Base-by-base conservation (phyloP, 1,140 invertebrate species). In the Uloborus diversus region DNA sequence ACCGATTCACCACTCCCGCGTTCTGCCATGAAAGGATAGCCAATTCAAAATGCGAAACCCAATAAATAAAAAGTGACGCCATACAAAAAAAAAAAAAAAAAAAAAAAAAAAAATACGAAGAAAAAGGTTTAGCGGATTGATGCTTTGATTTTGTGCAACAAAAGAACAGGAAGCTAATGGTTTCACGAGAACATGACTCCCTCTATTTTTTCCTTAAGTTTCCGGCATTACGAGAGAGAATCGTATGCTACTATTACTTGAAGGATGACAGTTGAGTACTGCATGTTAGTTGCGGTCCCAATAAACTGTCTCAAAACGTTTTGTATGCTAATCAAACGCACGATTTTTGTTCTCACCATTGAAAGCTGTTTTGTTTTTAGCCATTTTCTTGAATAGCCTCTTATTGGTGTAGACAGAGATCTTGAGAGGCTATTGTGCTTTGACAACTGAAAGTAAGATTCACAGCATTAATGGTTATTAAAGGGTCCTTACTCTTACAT, bases 81-180 rank as follows among this genome's bases (percentile, higher is more conserved):
- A 32, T 53, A 25, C 37, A 32, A n/a, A 33, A 7, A 32, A 53
- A n/a, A 49, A 30, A 49, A 66, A 28, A 49, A 70, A 35, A 61
- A 61, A 30, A 17, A 42, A 17, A 42, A 61, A 33, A 59, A 42
- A 25, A 32, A 59, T 28, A 11, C 5, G 5, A 20, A 33, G 17
- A 53, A 68, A 68, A 51, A n/a, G 42, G n/a, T n/a, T n/a, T 53
- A 20, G 9, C 23, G 13, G 35, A 73, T 61, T 73, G 69, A 61
- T 61, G 37, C 59, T 47, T 59, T 47, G 32, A 61, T 73, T 73
- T 61, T 59, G 23, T 71, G 13, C 13, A 70, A 59, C 57, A 73
- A 73, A 73, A 32, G 69, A 73, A n/a, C 66, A 73, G 57, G 69
- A 73, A 73, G 53, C 37, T 73, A 61, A 47, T 32, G 33, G 32